Evolutionary conservation across 2,888 invertebrate genomes (phyloP).

Genomic region (Drosophila birchii): DNA sequence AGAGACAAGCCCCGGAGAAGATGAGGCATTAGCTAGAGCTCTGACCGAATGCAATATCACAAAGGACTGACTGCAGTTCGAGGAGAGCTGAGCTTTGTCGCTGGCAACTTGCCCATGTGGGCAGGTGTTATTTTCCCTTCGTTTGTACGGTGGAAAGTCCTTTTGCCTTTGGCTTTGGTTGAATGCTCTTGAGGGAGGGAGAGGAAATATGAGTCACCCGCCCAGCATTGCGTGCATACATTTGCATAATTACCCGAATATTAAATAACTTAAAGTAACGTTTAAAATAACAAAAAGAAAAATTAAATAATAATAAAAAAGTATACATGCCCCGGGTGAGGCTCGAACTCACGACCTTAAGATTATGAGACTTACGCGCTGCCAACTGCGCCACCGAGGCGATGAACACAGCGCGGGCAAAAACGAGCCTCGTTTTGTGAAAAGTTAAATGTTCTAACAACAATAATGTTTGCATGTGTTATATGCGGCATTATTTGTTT

Average conservation of each 20-base stretch:
- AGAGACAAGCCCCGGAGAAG: slow-evolving; percentile 25
- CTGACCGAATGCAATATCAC: slow-evolving; percentile 15
- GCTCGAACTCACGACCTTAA: slow-evolving; percentile 85
- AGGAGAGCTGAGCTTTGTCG: slow-evolving; percentile 3
- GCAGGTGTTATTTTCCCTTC: slow-evolving; percentile 9
- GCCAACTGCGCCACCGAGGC: slow-evolving; percentile 85
- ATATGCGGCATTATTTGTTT: neutral
- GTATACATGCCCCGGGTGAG: slow-evolving; percentile 82
- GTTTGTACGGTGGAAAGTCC: slow-evolving; percentile 18
- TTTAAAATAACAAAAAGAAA: neutral
- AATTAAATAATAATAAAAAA: slow-evolving; percentile 26
- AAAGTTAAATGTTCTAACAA: slow-evolving; percentile 4
- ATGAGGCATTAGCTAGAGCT: slow-evolving; percentile 19
- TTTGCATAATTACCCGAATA: slow-evolving; percentile 9
- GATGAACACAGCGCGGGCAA: slow-evolving; percentile 46
- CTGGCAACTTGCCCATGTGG: slow-evolving; percentile 30
- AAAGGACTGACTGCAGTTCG: slow-evolving; percentile 13
- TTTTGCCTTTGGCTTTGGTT: slow-evolving; percentile 4
- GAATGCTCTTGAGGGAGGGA: slow-evolving; percentile 12
- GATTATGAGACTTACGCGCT: slow-evolving; percentile 85
- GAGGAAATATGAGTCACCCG: slow-evolving; percentile 28
- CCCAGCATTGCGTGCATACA: slow-evolving; percentile 11
- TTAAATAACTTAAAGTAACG: neutral
- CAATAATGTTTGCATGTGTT: neutral
- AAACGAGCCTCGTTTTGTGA: slow-evolving; percentile 25